Conservation (phyloP, 2,113 vertebrate species). For the Egretta garzetta region DNA sequence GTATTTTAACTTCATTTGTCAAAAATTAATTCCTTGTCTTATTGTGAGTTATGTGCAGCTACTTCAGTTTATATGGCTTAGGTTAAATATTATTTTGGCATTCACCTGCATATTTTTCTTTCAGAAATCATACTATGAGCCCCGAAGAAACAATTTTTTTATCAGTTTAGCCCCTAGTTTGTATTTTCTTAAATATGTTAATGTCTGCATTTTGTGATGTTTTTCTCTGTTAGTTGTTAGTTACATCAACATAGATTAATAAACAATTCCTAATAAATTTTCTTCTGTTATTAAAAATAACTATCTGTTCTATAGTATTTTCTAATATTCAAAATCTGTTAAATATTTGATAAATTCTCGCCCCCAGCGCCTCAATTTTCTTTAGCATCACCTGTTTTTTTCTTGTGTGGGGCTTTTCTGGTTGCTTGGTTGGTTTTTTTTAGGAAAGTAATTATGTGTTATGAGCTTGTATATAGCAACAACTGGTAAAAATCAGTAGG, state of each 20-base stretch:
- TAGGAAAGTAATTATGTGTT: not conserved
- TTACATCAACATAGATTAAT: not conserved
- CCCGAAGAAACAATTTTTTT: rapidly evolving
- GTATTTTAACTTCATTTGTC: not conserved
- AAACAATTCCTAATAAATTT: not conserved
- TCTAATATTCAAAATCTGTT: not conserved
- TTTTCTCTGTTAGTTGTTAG: not conserved
- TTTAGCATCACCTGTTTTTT: not conserved
- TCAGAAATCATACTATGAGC: not conserved
- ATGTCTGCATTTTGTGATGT: not conserved
- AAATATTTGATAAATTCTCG: no score
- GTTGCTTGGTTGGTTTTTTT: rapidly evolving
- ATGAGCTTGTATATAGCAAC: rapidly evolving
- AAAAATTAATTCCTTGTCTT: not conserved
- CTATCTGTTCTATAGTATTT: not conserved
- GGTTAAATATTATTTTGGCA: not conserved
- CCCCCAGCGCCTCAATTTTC: not conserved
- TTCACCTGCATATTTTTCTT: not conserved
- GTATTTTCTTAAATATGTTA: not conserved
- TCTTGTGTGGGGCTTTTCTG: rapidly evolving
- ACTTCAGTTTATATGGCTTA: not conserved
- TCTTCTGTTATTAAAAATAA: not conserved
- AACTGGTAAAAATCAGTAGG: not conserved
- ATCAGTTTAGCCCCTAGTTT: not conserved
- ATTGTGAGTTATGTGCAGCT: not conserved